Evolutionary conservation across 2,888 invertebrate species (phyloP), one percentile per base, ranked within the genome.

Genomic region (Deroplatys truncata): DNA sequence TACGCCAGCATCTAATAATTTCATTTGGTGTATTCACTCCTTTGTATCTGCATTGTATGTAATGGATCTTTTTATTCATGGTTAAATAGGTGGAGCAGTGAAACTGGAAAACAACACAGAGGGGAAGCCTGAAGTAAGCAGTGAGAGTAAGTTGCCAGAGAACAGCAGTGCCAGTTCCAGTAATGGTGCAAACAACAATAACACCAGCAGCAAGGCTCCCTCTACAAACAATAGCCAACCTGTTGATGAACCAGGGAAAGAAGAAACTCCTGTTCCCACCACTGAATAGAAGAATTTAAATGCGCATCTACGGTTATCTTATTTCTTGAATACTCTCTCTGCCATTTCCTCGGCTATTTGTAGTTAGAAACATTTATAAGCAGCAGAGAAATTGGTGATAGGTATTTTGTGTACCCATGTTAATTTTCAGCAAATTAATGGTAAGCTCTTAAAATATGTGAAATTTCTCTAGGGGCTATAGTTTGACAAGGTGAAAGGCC

Each of bases 101-200:
- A 91, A 91, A 85, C 88, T 91, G 88, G 91, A 91, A 20, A 88
- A 82, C 25, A 85, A 72, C 43, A 84, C 91, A 10, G 91, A 91
- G 49, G 89, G 88, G 16, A 90, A 90, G 83, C 84, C 87, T 56
- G 91, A 91, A 84, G 84, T 84, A 9, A 88, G 86, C 82, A 89
- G 88, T 29, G 89, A 90, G 49, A 88, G 49, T 35, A 90, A 90
- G 84, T 85, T 90, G 89, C 49, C 89, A n/a, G 89, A 89, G 20
- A 87, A 28, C 25, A 83, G 16, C 20, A 25, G 20, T 9, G 0
- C 56, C 20, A 72, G 25, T 72, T 72, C 56, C 35, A 31, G 28
- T 31, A 87, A 87, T 29, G 35, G 72, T 29, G 29, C 87, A 28
- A 89, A 84, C 89, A 88, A 31, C 31, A 83, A 88, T 35, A 31